phyloP scores from a whole-genome alignment of 2,888 invertebrate genomes.

The Acronicta alni region DNA sequence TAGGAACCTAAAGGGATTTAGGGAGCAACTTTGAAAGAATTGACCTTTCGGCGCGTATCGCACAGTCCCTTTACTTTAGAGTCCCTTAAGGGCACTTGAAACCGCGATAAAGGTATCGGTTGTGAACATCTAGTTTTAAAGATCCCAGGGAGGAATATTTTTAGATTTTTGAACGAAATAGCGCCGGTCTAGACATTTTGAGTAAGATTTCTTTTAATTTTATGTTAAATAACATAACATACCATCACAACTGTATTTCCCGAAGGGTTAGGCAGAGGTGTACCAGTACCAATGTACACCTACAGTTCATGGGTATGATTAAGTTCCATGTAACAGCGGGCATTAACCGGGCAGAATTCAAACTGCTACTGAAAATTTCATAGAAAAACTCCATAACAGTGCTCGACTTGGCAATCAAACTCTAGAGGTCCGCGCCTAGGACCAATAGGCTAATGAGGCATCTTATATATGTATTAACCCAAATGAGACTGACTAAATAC shows the following conservation, averaged over 20 bases:
- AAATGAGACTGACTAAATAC: neutral
- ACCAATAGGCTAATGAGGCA: too few species aligned
- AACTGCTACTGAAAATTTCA: too few species aligned
- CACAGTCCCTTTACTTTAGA: constrained; percentile 22
- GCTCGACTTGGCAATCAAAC: too few species aligned
- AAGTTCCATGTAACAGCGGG: too few species aligned
- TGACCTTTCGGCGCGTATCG: constrained; percentile 34
- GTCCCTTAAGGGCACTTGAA: constrained; percentile 33
- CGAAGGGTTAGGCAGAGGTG: too few species aligned
- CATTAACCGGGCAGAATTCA: too few species aligned
- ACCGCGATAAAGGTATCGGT: constrained; percentile 26
- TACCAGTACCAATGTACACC: too few species aligned
- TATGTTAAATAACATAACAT: too few species aligned
- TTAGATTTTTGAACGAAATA: constrained; percentile 1
- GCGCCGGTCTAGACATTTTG: neutral
- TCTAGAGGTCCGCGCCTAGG: too few species aligned
- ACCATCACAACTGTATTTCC: too few species aligned
- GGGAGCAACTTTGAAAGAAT: constrained; percentile 24
- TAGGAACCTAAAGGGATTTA: constrained; percentile 19
- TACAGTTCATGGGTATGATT: too few species aligned
- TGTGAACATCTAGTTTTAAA: constrained; percentile 26
- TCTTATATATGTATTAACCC: neutral
- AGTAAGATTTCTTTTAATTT: neutral
- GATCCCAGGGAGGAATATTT: constrained; percentile 11
- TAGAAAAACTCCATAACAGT: too few species aligned